Evolutionary conservation across 35 echinoderm and acorn worm species (phyloP), one percentile per base, ranked within the genome.

Genomic region (Anneissia japonica): DNA sequence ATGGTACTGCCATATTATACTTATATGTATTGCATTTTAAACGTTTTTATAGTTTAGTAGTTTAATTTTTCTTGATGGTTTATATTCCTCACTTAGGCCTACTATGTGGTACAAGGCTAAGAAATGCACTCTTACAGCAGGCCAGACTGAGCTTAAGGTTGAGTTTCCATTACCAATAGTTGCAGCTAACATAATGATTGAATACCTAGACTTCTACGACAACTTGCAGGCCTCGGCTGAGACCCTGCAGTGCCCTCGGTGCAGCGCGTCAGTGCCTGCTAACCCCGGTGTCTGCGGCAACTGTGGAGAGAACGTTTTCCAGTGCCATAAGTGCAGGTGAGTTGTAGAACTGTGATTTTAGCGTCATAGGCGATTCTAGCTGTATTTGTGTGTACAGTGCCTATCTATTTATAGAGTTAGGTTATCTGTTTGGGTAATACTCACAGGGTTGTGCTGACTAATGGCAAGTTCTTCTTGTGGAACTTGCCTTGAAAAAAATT

Each of bases 141-240:
- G 96, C 32, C 96, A 99, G 81, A 99, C 96, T 26, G 96, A 99
- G 83, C 77, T 99, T 38, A 99, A 99, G 81, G 88, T 99, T 17
- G 96, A 99, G 76, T 99, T 99, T 84, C 91, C 92, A 1, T 38
- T 99, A 9, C 96, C 96, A 30, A 99, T 99, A 36, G 89, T 99
- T 35, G 96, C 96, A n/a, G 96, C 96, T 1, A 99, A 99, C 73
- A 85, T 99, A 75, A 99, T 99, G 96, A 99, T 99, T n/a, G 96
- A 99, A 76, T 99, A 99, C 79, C 81, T 90, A 0, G 96, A 99
- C 83, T 99, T 99, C 92, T 99, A 99, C 46, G 96, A 99, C 86
- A 99, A 99, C 84, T 84, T 99, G 72, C 91, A 93, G 0, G 96
- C 96, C n/a, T 99, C 92, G 21, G 96, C 96, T 3, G 96, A 99